Evolutionary conservation across 2,888 invertebrate species (phyloP).

Genomic region (Lutraria lutraria): DNA sequence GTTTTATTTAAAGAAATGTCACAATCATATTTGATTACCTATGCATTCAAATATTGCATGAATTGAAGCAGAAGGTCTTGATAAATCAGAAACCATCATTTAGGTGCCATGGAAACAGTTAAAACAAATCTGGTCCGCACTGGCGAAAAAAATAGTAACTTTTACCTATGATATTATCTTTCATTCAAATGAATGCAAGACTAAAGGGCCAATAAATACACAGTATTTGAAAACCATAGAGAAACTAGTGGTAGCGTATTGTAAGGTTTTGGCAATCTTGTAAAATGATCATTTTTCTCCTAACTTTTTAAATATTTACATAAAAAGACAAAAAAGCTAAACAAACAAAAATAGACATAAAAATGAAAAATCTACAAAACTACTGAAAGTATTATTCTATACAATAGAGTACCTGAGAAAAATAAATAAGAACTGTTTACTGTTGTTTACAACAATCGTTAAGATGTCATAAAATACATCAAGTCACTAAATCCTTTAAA

Average conservation of each 20-base stretch:
- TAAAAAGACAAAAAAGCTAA: not conserved
- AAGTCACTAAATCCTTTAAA: not conserved
- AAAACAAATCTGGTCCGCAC: no score
- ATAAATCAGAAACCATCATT: no score
- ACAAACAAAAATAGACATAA: not conserved
- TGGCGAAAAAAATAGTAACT: no score
- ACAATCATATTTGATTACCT: no score
- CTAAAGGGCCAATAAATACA: not conserved
- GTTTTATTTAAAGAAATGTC: no score
- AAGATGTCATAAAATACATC: not conserved
- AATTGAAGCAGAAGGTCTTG: no score
- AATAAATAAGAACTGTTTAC: conserved; percentile 17
- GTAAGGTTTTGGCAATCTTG: not conserved
- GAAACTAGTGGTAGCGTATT: not conserved
- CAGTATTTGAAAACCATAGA: not conserved
- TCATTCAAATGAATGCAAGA: not conserved
- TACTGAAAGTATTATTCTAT: not conserved
- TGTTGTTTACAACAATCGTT: not conserved
- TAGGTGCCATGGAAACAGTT: no score
- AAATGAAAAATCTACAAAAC: not conserved
- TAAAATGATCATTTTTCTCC: not conserved
- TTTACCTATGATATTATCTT: no score
- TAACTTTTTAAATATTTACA: not conserved
- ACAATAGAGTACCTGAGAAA: not conserved
- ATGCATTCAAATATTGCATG: no score